These are phyloP conservation scores for Chloroclysta siterata DNA, from an alignment of 2,888 invertebrate species.

Conservation along the genomic window DNA sequence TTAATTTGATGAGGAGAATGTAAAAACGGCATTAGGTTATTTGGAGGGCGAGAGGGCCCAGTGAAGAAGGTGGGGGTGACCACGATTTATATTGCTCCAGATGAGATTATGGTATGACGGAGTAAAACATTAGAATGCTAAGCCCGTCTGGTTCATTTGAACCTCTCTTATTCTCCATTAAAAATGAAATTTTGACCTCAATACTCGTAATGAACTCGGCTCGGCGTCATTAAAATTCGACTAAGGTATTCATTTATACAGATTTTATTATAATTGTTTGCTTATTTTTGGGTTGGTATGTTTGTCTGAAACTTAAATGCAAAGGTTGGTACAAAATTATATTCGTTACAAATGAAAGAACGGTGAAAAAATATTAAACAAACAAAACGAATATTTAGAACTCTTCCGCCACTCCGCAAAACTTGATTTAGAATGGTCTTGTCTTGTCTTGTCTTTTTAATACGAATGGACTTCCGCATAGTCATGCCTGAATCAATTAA, in stretches of 20 bases:
- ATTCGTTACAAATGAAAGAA: not conserved
- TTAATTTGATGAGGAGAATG: conserved; percentile 75
- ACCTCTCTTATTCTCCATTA: conserved; percentile 41
- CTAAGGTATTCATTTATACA: conserved; percentile 28
- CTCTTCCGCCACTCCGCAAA: not conserved
- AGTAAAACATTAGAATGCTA: conserved; percentile 60
- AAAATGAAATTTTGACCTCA: conserved; percentile 39
- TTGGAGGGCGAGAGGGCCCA: conserved; percentile 44
- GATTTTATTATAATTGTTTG: conserved; percentile 13
- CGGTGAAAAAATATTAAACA: too few relatives aligned
- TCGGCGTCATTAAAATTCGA: conserved; percentile 32
- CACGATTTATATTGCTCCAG: conserved; percentile 67
- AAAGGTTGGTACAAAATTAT: not conserved
- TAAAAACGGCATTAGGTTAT: conserved; percentile 71
- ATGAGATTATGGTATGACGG: conserved; percentile 65
- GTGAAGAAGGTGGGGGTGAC: conserved; percentile 37
- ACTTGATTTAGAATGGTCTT: not conserved
- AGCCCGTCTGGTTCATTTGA: conserved; percentile 46
- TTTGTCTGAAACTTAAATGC: conserved; percentile 6
- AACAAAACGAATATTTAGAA: too few relatives aligned
- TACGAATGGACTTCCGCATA: not conserved
- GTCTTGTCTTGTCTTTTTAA: not conserved
- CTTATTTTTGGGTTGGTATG: conserved; percentile 1
- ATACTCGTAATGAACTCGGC: conserved; percentile 37
- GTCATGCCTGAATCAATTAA: not conserved